These are phyloP conservation scores for Ptyas mucosa DNA, from an alignment of 2,113 vertebrate species.

Conservation along the genomic window DNA sequence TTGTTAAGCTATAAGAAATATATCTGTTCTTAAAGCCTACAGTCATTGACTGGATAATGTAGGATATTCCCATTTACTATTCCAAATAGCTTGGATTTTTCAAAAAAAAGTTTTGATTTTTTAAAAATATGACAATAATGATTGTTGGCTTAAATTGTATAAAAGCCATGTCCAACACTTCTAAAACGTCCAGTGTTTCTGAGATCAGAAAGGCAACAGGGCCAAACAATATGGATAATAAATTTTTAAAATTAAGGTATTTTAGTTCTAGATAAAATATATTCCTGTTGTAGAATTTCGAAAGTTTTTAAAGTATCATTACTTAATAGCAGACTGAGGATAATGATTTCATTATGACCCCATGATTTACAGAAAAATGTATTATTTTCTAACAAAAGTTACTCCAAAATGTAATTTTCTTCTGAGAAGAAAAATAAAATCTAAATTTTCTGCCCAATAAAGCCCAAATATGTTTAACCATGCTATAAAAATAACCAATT, in stretches of 20 bases:
- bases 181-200: not conserved
- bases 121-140: not conserved
- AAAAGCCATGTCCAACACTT: not conserved
- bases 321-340: not conserved
- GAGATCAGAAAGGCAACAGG: not conserved
- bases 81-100: not conserved
- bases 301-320: not conserved
- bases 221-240: not conserved
- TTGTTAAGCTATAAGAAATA: not conserved
- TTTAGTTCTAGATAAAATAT: not conserved
- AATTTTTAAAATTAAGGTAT: not conserved
- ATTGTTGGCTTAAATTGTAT: not conserved
- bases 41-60: not conserved
- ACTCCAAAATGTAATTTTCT: not conserved
- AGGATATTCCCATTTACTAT: not conserved
- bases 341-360: not conserved
- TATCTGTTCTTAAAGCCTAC: not conserved
- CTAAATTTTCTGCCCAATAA: not conserved
- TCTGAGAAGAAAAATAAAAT: not conserved
- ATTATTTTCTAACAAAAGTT: not conserved
- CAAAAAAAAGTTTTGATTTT: not conserved
- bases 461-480: not conserved
- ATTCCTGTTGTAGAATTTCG: not conserved
- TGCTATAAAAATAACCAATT: not conserved
- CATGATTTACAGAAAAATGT: not conserved